Evolutionary conservation across 37 sponge, comb jelly and placozoan genomes (phyloP).

Genomic region (Lycopodina hypogea): DNA sequence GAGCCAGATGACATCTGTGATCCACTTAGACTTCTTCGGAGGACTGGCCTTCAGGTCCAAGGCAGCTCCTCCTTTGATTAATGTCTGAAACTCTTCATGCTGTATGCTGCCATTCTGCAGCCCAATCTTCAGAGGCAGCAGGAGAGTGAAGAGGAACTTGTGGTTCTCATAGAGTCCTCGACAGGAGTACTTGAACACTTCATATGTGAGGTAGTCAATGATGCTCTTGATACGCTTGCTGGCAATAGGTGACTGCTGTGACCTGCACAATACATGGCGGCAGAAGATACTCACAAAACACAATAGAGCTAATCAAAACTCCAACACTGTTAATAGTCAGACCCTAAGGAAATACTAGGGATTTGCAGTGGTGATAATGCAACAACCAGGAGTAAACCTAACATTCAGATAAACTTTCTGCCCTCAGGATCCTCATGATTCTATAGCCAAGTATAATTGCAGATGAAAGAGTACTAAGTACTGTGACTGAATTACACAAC

Average conservation of each 20-base stretch:
- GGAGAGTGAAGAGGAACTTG: constrained; percentile 98
- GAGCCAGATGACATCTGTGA: constrained; percentile 96
- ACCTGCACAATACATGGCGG: constrained; percentile 57
- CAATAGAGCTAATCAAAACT: background rate
- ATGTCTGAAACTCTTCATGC: constrained; percentile 87
- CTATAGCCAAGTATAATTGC: too few species aligned
- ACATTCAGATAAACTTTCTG: too few species aligned
- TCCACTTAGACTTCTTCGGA: constrained; percentile 93
- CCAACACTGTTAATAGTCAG: background rate
- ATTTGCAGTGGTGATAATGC: background rate
- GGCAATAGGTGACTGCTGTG: constrained; percentile 89
- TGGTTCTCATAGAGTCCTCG: constrained; percentile 95
- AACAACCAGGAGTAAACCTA: background rate
- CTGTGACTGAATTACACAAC: too few species aligned
- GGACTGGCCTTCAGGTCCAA: constrained; percentile 91
- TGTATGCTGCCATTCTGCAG: constrained; percentile 76
- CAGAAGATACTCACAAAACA: background rate
- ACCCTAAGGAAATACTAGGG: background rate
- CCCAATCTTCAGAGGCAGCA: constrained; percentile 94
- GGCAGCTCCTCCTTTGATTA: constrained; percentile 98
- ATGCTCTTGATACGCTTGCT: constrained; percentile 87
- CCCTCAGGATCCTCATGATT: too few species aligned
- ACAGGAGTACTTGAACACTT: constrained; percentile 85
- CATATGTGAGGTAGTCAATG: constrained; percentile 90
- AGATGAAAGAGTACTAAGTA: too few species aligned